A percentile compares a stretch with the other conserved stretches of the same genome.
Conservation (phyloP, 2,113 vertebrate genomes). For the Xiphophorus hellerii region DNA sequence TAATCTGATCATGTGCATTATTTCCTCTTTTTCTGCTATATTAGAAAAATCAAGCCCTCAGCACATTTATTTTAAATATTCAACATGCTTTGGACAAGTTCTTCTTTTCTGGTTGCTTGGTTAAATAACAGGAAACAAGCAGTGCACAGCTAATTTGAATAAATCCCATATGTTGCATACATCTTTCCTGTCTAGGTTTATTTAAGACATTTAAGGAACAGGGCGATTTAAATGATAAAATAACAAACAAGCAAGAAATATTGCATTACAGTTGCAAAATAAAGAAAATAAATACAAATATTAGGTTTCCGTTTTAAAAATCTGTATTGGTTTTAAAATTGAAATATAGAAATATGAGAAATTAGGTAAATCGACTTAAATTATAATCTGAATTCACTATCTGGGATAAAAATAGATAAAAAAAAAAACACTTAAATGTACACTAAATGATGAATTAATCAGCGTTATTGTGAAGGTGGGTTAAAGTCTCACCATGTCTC, state of each 20-base stretch:
- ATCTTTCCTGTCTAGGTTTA: background rate
- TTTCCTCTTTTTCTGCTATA: background rate
- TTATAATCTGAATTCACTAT: background rate
- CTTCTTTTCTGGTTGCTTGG: background rate
- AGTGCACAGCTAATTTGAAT: background rate
- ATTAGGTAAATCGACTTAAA: background rate
- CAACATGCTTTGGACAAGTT: background rate
- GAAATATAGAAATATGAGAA: background rate
- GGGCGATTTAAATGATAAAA: background rate
- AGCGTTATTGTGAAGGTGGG: background rate
- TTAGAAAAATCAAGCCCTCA: background rate
- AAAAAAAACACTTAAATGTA: background rate
- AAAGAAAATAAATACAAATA: background rate
- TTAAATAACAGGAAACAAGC: constrained; percentile 16
- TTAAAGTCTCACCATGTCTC: background rate
- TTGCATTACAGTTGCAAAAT: no score
- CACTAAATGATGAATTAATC: background rate
- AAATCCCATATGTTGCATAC: background rate
- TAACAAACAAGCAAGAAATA: no score
- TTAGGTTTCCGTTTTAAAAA: background rate
- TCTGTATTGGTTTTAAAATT: background rate
- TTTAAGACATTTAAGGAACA: no score
- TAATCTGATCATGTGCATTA: background rate
- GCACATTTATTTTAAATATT: background rate
- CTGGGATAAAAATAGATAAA: no score